Evolutionary conservation across 1,140 invertebrate species (phyloP), one percentile per base, ranked within the genome.

Genomic region (Galleria mellonella): DNA sequence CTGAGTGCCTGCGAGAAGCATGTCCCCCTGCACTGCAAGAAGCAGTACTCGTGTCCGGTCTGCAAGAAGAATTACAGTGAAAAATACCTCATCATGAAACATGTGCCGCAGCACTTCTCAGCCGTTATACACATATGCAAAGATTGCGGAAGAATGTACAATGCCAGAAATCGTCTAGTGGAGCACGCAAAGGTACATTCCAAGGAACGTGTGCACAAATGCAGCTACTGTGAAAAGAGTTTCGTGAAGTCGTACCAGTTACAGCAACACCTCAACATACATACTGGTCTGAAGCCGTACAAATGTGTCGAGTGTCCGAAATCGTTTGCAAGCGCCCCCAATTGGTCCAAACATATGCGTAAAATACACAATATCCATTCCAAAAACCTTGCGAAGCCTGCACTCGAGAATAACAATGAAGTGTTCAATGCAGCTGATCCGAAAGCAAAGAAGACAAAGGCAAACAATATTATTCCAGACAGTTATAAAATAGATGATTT

Each of bases 71-170:
- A 42, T 15, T 82, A 74, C 40, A 46, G 47, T 12, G 74, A 82
- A 45, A 76, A 74, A 44, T 55, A 75, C 41, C 37, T 68, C 2
- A 55, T 75, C 1, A 32, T 68, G 23, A 75, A 67, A 38, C 81
- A 84, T 38, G 39, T 77, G 0, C 52, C 65, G 0, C 55, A 63
- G n/a, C 81, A 84, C 33, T 84, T 84, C 31, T 64, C 73, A 35
- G 44, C 59, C 1, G 62, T 75, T 4, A 35, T 79, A 5, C 81
- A 84, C 35, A 48, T 83, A 1, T 84, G 77, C 57, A 76, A 76
- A 35, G 59, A 72, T 0, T 84, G 77, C 47, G 74, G 74, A 0
- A 78, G 74, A 48, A 54, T 72, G 15, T 82, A 66, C 60, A 70
- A 63, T 23, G 54, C 57, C 9, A 69, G 62, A 28, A 52, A 58